A percentile compares a stretch with the other conserved stretches of the same genome.
Conservation (phyloP, 2,113 vertebrate species). For the Suricata suricatta region DNA sequence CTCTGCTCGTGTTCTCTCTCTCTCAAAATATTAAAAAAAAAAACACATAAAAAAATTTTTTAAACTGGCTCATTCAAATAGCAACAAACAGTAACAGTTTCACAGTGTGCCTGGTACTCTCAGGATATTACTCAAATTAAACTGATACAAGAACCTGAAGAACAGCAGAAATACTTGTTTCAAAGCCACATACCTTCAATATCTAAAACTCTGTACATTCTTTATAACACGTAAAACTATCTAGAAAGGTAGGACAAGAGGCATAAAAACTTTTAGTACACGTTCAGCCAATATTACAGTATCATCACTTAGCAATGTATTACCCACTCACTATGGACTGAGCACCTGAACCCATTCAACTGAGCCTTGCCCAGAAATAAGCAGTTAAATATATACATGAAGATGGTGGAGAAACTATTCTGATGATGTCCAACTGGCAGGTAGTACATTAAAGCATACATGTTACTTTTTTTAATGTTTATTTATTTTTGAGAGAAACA, state of each 20-base stretch:
- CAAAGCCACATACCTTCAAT: neutral
- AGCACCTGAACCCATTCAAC: neutral
- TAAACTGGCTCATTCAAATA: neutral
- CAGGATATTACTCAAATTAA: constrained; percentile 38
- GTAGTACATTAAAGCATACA: neutral
- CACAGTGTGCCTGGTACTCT: neutral
- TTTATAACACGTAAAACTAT: neutral
- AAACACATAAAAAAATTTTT: too few species aligned
- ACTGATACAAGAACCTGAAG: neutral
- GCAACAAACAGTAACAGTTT: constrained; percentile 3
- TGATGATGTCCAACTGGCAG: neutral
- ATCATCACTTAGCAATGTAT: neutral
- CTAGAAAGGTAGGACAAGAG: neutral
- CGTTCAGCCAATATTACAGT: neutral
- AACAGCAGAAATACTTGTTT: constrained; percentile 3
- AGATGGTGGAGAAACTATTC: neutral
- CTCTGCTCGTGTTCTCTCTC: too few species aligned
- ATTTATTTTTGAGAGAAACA: too few species aligned
- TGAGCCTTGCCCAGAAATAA: neutral
- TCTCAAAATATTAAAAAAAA: too few species aligned
- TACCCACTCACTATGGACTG: neutral
- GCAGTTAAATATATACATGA: constrained; percentile 14
- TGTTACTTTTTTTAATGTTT: neutral
- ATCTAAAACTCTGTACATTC: constrained; percentile 27
- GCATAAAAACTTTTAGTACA: neutral